phyloP scores from a whole-genome alignment of 2,888 invertebrate species.

The Chloroclystis v-ata region DNA sequence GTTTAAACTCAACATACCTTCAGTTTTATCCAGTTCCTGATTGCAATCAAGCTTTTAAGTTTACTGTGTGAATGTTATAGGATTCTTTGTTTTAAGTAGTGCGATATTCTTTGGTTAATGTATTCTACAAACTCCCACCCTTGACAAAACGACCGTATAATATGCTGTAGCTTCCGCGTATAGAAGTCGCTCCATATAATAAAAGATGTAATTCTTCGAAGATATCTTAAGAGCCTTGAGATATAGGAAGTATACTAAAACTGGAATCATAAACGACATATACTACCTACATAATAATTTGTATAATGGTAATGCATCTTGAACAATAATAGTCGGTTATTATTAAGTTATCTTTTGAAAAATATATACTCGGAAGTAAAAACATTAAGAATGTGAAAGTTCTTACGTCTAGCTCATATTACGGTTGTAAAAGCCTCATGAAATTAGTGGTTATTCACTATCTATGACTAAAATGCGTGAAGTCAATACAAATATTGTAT shows the following conservation, averaged over 20 bases:
- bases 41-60: not conserved
- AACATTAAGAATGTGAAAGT: slow-evolving; percentile 2
- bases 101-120: slow-evolving; percentile 37
- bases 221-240: slow-evolving; percentile 30
- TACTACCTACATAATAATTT: not conserved
- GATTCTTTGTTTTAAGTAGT: slow-evolving; percentile 13
- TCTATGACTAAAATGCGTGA: slow-evolving; percentile 16
- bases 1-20: slow-evolving; percentile 3
- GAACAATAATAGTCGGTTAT: too few species aligned
- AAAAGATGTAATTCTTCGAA: slow-evolving; percentile 36
- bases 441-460: not conserved
- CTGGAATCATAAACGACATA: slow-evolving; percentile 29
- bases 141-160: slow-evolving; percentile 50
- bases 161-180: slow-evolving; percentile 45
- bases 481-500: slow-evolving; percentile 29
- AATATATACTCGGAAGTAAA: not conserved
- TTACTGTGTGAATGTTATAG: not conserved
- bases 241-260: slow-evolving; percentile 40
- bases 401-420: too few species aligned
- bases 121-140: slow-evolving; percentile 53
- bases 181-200: slow-evolving; percentile 34
- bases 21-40: not conserved
- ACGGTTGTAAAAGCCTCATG: not conserved
- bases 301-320: not conserved
- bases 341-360: too few species aligned